These are phyloP conservation scores for Sinopyrophorus schimmeli DNA, from an alignment of 2,888 invertebrate genomes.

Conservation along the genomic window DNA sequence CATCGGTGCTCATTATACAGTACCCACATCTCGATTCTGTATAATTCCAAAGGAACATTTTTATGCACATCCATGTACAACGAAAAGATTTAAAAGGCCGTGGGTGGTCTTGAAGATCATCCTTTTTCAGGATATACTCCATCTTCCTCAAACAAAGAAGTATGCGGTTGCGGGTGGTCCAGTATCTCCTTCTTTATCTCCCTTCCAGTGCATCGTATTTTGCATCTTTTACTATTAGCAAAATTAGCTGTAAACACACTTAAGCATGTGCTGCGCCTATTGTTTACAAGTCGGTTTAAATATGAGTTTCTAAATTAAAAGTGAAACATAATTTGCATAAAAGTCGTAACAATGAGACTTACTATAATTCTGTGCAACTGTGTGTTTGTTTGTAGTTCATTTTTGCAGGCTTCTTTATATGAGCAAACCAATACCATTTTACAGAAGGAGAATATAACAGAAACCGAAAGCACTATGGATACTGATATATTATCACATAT, in stretches of 20 bases:
- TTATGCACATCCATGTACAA: too few species aligned
- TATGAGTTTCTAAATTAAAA: constrained; percentile 8
- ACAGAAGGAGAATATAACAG: neutral
- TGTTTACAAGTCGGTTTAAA: constrained; percentile 16
- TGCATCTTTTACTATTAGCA: constrained; percentile 14
- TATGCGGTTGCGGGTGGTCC: constrained; percentile 40
- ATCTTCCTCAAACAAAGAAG: constrained; percentile 19
- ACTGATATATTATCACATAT: constrained; percentile 9
- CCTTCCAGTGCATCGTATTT: constrained; percentile 11
- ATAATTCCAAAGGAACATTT: too few species aligned
- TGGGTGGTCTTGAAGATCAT: constrained; percentile 29
- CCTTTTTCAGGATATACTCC: constrained; percentile 18
- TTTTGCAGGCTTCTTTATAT: neutral
- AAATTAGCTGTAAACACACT: constrained; percentile 26
- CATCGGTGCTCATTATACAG: too few species aligned
- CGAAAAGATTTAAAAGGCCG: too few species aligned
- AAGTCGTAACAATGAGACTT: constrained; percentile 4
- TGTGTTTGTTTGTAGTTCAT: neutral
- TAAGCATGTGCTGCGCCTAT: constrained; percentile 28
- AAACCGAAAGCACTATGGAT: neutral
- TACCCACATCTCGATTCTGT: too few species aligned
- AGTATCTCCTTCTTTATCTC: constrained; percentile 29
- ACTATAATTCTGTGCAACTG: constrained; percentile 13
- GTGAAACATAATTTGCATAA: neutral
- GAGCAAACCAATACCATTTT: constrained; percentile 11